phyloP scores from a whole-genome alignment of 2,797 vertebrate species.

The Rhyacichthys aspro region DNA sequence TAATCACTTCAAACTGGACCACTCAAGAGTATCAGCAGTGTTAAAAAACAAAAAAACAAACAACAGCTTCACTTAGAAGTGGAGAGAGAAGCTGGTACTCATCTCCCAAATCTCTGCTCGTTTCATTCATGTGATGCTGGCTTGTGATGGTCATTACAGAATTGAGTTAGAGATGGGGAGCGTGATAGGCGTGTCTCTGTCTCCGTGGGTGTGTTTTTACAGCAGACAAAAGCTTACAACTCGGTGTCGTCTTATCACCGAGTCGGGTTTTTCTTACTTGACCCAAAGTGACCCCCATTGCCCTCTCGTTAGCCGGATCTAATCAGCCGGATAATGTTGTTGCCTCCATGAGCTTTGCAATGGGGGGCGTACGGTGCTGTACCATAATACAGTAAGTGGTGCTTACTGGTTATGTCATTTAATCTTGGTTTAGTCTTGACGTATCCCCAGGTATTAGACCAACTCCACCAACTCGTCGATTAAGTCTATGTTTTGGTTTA shows the following conservation, averaged over 20 bases:
- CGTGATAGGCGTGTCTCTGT: conserved; percentile 34
- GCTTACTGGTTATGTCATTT: too few relatives aligned
- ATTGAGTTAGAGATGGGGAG: conserved; percentile 70
- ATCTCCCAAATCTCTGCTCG: not conserved
- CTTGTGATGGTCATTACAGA: conserved; percentile 76
- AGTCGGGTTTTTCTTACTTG: conserved; percentile 4
- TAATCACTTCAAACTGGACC: conserved; percentile 34
- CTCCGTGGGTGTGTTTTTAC: conserved; percentile 22
- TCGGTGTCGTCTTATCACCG: conserved; percentile 10
- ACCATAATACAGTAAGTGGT: too few relatives aligned
- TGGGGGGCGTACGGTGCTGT: too few relatives aligned
- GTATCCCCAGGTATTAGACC: too few relatives aligned
- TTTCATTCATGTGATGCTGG: conserved; percentile 67
- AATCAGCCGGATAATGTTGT: conserved; percentile 7
- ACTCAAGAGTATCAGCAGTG: not conserved
- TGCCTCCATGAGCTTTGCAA: not conserved
- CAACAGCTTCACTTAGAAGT: not conserved
- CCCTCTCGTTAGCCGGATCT: not conserved
- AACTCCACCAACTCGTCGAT: too few relatives aligned
- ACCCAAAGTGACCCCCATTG: not conserved
- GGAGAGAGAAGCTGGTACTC: not conserved
- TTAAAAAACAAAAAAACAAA: too few relatives aligned
- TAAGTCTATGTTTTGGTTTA: too few relatives aligned
- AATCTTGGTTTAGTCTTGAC: too few relatives aligned
- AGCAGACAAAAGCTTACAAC: conserved; percentile 20